These are phyloP conservation scores for Sinocyclocheilus maitianheensis DNA, from an alignment of 2,113 vertebrate genomes.

Conservation along the genomic window DNA sequence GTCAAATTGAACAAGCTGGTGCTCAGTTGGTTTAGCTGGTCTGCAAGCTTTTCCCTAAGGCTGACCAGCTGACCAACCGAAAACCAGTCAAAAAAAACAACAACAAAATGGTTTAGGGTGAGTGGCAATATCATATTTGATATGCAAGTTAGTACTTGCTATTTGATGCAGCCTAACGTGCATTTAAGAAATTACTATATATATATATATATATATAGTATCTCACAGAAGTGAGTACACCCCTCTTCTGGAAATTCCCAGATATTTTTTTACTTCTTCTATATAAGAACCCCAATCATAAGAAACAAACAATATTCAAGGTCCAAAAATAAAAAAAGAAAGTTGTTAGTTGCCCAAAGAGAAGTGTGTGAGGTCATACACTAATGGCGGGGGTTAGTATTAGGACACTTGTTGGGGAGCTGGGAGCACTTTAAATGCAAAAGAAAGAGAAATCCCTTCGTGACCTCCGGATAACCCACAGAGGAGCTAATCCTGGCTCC, in stretches of 20 bases:
- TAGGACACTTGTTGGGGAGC: conserved; percentile 43
- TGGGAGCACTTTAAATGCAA: conserved; percentile 54
- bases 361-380: conserved; percentile 7
- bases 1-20: neutral
- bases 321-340: neutral
- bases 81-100: neutral
- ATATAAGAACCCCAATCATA: neutral
- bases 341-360: neutral
- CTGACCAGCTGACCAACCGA: no score
- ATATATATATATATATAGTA: neutral
- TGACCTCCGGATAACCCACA: conserved; percentile 73
- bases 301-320: neutral
- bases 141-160: neutral
- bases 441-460: conserved; percentile 61
- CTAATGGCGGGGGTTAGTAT: conserved; percentile 42
- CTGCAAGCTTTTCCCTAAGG: neutral
- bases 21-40: neutral
- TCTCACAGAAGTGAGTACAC: no score
- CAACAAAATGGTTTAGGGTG: neutral
- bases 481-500: conserved; percentile 64
- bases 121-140: neutral
- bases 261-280: neutral
- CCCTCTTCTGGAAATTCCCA: neutral
- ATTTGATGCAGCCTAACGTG: neutral
- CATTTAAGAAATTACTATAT: neutral